These are phyloP conservation scores for Acronicta psi DNA, from an alignment of 2,888 invertebrate genomes.

Conservation along the genomic window DNA sequence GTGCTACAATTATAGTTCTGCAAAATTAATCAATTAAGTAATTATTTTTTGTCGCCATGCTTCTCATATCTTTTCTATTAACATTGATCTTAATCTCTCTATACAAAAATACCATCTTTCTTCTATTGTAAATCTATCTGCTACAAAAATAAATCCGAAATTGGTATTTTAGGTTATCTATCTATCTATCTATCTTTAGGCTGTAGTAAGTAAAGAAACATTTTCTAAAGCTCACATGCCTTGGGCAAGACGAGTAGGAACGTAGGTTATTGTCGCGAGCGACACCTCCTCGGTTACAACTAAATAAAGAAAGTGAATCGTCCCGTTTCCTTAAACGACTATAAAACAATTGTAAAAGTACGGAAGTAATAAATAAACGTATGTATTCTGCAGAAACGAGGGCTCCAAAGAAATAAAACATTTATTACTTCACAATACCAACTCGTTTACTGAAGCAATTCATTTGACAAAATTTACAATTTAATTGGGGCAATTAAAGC, in stretches of 20 bases:
- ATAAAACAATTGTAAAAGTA: constrained; percentile 19
- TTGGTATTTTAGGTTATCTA: constrained; percentile 1
- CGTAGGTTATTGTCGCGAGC: constrained; percentile 37
- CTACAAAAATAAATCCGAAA: not conserved
- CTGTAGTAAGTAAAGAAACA: too few species aligned
- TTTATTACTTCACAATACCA: constrained; percentile 5
- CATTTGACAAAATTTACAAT: constrained; percentile 23
- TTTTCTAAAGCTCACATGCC: constrained; percentile 11
- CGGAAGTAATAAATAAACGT: not conserved
- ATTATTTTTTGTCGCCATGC: too few species aligned
- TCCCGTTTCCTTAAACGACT: constrained; percentile 26
- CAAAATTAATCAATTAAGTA: too few species aligned
- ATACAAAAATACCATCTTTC: too few species aligned
- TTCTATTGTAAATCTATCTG: too few species aligned
- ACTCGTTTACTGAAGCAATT: constrained; percentile 20
- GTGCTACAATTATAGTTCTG: too few species aligned
- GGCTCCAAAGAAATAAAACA: constrained; percentile 7
- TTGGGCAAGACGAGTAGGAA: constrained; percentile 22
- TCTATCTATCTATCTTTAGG: too few species aligned
- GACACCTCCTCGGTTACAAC: constrained; percentile 46
- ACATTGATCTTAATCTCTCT: too few species aligned
- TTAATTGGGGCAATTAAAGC: constrained; percentile 34
- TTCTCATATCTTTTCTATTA: too few species aligned
- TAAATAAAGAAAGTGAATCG: constrained; percentile 50
- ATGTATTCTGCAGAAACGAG: not conserved